These are phyloP conservation scores for Caerostris extrusa DNA, from an alignment of 1,140 invertebrate genomes.

Conservation along the genomic window DNA sequence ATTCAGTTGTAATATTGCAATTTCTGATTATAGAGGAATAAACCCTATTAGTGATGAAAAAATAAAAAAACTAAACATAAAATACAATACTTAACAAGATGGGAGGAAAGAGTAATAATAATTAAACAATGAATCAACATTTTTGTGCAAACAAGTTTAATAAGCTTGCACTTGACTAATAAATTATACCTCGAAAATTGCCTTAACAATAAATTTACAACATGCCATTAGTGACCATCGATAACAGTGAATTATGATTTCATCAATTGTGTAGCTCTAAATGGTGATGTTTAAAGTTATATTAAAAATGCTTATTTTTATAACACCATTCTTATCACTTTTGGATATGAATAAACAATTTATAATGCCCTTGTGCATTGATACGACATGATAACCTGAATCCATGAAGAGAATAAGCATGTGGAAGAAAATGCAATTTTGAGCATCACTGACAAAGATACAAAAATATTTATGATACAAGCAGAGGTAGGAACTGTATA, in stretches of 20 bases:
- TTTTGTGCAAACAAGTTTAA: neutral
- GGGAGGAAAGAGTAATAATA: neutral
- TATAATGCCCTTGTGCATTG: neutral
- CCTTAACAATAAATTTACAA: slow-evolving; percentile 23
- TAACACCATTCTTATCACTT: neutral
- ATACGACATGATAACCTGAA: slow-evolving; percentile 15
- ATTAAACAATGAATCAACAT: neutral
- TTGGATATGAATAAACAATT: neutral
- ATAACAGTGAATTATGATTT: slow-evolving; percentile 19
- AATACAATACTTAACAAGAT: neutral
- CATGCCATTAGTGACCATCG: neutral
- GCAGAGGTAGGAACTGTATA: slow-evolving; percentile 63
- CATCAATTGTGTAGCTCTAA: neutral
- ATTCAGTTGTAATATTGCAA: slow-evolving; percentile 17
- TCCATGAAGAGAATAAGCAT: neutral
- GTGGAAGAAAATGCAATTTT: neutral
- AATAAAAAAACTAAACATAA: neutral
- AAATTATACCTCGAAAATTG: slow-evolving; percentile 29
- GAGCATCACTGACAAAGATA: slow-evolving; percentile 9
- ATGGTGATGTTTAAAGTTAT: neutral
- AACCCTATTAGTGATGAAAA: neutral
- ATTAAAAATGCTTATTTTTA: neutral
- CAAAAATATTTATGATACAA: slow-evolving; percentile 2
- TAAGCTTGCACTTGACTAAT: slow-evolving; percentile 6
- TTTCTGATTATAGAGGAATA: slow-evolving; percentile 20